These are phyloP conservation scores for Proterorhinus semilunaris DNA, from an alignment of 2,113 vertebrate genomes.

Conservation along the genomic window DNA sequence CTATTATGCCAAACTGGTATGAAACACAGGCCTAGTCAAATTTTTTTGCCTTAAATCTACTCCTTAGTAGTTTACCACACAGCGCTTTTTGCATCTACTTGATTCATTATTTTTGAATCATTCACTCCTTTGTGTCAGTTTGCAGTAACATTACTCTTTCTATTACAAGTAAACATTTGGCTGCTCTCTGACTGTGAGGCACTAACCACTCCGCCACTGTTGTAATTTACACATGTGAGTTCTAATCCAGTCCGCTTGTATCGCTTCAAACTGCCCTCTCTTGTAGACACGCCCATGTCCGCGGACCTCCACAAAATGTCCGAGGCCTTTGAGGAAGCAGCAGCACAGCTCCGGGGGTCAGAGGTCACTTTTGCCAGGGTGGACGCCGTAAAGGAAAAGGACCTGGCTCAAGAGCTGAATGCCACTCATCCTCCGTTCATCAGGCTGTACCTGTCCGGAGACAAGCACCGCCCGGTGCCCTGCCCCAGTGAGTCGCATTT, in stretches of 20 bases:
- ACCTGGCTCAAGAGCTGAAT: conserved; percentile 80
- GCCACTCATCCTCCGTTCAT: conserved; percentile 72
- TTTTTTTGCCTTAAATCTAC: too few relatives aligned
- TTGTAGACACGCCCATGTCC: conserved; percentile 78
- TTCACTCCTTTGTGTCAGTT: too few relatives aligned
- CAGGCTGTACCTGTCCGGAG: conserved; percentile 84
- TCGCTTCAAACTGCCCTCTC: not conserved
- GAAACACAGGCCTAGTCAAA: too few relatives aligned
- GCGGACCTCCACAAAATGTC: conserved; percentile 69
- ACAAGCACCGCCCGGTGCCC: conserved; percentile 76
- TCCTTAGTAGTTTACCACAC: too few relatives aligned
- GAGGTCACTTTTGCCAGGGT: conserved; percentile 83
- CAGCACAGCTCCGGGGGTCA: conserved; percentile 76
- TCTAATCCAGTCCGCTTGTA: not conserved
- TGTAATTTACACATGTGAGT: too few relatives aligned
- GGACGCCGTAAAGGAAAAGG: conserved; percentile 80
- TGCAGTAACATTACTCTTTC: too few relatives aligned
- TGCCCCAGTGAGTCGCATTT: conserved; percentile 79
- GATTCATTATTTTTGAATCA: too few relatives aligned
- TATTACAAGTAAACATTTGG: not conserved
- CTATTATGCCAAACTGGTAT: too few relatives aligned
- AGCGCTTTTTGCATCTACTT: too few relatives aligned
- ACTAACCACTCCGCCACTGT: too few relatives aligned
- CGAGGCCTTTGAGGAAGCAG: conserved; percentile 81
- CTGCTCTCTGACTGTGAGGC: too few relatives aligned